Evolutionary conservation across 2,888 invertebrate genomes (phyloP).

Genomic region (Bursaphelenchus okinawaensis): DNA sequence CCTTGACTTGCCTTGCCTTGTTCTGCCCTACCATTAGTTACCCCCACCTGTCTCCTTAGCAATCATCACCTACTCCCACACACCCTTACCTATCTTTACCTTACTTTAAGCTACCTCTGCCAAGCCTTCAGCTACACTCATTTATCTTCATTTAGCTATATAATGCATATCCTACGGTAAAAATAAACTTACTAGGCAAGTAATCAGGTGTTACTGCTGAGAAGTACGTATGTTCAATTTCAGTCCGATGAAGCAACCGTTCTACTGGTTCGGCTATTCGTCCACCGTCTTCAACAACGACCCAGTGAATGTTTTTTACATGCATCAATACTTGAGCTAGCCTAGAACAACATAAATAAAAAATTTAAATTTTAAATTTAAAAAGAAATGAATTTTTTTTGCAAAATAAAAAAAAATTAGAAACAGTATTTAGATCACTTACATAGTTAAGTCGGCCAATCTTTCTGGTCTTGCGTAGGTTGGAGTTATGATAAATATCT

Average conservation of each 20-base stretch:
- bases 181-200: background rate
- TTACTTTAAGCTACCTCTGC: too few species aligned
- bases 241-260: conserved; percentile 24
- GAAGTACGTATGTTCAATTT: background rate
- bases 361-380: too few species aligned
- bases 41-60: too few species aligned
- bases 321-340: conserved; percentile 42
- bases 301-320: conserved; percentile 39
- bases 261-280: conserved; percentile 34
- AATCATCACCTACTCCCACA: too few species aligned
- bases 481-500: conserved; percentile 40
- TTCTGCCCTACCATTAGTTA: too few species aligned
- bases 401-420: too few species aligned
- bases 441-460: conserved; percentile 41
- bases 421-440: background rate
- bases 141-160: too few species aligned
- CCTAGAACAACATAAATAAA: too few species aligned
- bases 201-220: background rate
- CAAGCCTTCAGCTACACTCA: too few species aligned
- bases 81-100: too few species aligned
- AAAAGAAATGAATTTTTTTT: too few species aligned
- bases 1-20: too few species aligned
- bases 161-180: background rate
- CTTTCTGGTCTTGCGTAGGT: conserved; percentile 40
- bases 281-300: conserved; percentile 41